Conservation (phyloP, 2,888 invertebrate genomes). For the Mechanitis messenoides region DNA sequence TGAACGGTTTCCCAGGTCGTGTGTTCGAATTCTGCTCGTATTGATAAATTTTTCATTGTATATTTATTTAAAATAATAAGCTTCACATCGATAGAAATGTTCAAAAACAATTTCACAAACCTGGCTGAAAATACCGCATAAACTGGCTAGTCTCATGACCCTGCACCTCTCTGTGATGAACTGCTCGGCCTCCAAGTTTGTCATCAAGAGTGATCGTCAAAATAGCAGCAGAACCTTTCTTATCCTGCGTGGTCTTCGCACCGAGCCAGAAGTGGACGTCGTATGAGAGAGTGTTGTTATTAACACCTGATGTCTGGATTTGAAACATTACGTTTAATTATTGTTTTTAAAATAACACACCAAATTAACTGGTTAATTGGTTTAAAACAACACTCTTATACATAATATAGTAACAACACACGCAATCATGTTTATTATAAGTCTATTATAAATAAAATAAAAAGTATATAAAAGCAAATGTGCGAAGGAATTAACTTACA, state of each 20-base stretch:
- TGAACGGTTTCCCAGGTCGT: too few relatives aligned
- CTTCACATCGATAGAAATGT: too few relatives aligned
- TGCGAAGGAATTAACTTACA: too few relatives aligned
- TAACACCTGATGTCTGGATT: slow-evolving; percentile 79
- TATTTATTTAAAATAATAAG: too few relatives aligned
- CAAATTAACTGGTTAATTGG: too few relatives aligned
- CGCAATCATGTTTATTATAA: too few relatives aligned
- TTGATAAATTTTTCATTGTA: too few relatives aligned
- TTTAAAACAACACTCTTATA: too few relatives aligned
- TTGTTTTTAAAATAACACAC: too few relatives aligned
- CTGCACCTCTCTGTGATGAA: slow-evolving; percentile 92
- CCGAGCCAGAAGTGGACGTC: slow-evolving; percentile 96
- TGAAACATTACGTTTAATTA: not conserved
- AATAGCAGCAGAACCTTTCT: slow-evolving; percentile 85
- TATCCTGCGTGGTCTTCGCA: slow-evolving; percentile 84
- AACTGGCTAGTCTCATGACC: slow-evolving; percentile 90
- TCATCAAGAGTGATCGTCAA: slow-evolving; percentile 90
- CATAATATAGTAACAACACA: too few relatives aligned
- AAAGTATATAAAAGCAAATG: too few relatives aligned
- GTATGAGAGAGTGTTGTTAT: slow-evolving; percentile 78
- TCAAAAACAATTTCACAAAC: slow-evolving; percentile 41
- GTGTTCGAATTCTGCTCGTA: too few relatives aligned
- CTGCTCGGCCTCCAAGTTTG: slow-evolving; percentile 86
- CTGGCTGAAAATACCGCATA: slow-evolving; percentile 86
- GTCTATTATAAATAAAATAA: not conserved